phyloP scores from a whole-genome alignment of 2,113 vertebrate species.

The Tachysurus fulvidraco region DNA sequence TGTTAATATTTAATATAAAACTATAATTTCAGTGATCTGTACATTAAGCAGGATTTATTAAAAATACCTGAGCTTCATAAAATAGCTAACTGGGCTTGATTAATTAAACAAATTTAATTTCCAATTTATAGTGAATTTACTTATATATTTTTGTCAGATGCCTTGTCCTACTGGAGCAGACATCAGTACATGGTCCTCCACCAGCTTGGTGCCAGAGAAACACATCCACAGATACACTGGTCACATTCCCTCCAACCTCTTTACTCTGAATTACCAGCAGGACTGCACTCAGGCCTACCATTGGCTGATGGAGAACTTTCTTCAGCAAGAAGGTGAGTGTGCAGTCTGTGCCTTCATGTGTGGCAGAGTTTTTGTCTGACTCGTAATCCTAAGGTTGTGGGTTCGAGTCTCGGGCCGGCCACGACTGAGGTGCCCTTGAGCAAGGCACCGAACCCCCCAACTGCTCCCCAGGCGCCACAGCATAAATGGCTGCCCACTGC shows the following conservation, averaged over 20 bases:
- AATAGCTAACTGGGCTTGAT: not conserved
- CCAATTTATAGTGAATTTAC: not conserved
- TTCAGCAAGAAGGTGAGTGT: constrained; percentile 71
- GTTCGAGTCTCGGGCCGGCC: too few species aligned
- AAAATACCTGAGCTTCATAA: not conserved
- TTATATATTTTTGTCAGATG: constrained; percentile 51
- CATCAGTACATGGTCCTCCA: constrained; percentile 57
- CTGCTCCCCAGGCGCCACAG: too few species aligned
- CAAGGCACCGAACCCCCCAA: too few species aligned
- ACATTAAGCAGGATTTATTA: not conserved
- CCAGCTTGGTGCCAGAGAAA: constrained; percentile 53
- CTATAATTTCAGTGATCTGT: not conserved
- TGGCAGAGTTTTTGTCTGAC: too few species aligned
- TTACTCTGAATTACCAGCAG: constrained; percentile 77
- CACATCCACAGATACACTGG: constrained; percentile 58
- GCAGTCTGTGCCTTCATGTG: not conserved
- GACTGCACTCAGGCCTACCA: constrained; percentile 66
- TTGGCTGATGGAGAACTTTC: constrained; percentile 70
- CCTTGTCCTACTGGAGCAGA: constrained; percentile 68
- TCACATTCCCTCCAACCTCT: constrained; percentile 79
- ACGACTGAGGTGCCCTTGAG: too few species aligned
- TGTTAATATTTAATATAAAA: not conserved
- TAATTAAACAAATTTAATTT: not conserved
- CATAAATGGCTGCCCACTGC: too few species aligned
- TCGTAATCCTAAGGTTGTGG: too few species aligned